phyloP scores from a whole-genome alignment of 2,888 invertebrate genomes.

The Spisula subtruncata region DNA sequence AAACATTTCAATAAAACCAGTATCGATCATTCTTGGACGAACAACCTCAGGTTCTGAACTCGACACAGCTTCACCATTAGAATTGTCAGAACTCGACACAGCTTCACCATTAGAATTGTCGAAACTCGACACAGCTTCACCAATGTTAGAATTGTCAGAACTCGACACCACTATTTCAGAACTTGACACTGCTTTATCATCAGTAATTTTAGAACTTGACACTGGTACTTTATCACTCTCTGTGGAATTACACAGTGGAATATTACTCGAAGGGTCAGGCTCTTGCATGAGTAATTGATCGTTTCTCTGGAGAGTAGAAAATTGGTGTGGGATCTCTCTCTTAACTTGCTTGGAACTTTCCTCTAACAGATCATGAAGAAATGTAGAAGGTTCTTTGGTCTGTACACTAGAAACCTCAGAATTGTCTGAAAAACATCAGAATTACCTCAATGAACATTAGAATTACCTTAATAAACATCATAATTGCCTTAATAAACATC shows the following conservation, averaged over 20 bases:
- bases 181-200: not conserved
- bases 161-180: too few relatives aligned
- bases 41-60: not conserved
- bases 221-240: not conserved
- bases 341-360: not conserved
- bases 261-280: not conserved
- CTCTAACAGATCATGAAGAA: not conserved
- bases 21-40: conserved; percentile 35
- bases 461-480: too few relatives aligned
- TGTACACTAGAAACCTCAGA: not conserved
- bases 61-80: not conserved
- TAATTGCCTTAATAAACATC: too few relatives aligned
- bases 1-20: conserved; percentile 68
- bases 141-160: not conserved
- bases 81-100: too few relatives aligned
- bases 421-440: not conserved
- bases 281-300: not conserved
- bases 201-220: too few relatives aligned
- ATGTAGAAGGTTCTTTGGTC: not conserved
- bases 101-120: too few relatives aligned
- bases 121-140: not conserved
- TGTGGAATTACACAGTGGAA: not conserved
- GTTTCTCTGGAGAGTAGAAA: not conserved
- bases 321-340: not conserved
- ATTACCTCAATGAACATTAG: not conserved